These are phyloP conservation scores for Eclectus roratus DNA, from an alignment of 2,113 vertebrate species.

Conservation along the genomic window DNA sequence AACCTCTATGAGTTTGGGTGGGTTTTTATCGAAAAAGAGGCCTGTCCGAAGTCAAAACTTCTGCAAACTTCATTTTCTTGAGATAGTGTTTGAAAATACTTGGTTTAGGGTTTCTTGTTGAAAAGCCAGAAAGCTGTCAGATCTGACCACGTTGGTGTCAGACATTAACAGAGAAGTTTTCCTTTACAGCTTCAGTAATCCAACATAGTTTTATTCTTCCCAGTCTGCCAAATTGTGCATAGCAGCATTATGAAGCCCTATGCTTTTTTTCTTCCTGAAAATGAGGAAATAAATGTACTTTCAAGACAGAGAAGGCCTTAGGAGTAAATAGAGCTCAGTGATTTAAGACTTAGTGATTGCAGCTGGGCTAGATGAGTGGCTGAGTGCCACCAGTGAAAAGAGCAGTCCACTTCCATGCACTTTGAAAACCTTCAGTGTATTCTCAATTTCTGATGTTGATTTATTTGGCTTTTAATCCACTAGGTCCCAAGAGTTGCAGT, in stretches of 20 bases:
- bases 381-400: neutral
- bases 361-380: neutral
- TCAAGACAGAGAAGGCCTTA: neutral
- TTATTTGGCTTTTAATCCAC: neutral
- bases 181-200: neutral
- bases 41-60: neutral
- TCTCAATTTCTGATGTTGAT: neutral
- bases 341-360: neutral
- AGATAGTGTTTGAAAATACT: neutral
- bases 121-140: conserved; percentile 3
- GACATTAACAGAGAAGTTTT: neutral
- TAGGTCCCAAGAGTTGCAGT: neutral
- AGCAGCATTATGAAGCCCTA: neutral
- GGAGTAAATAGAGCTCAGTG: neutral
- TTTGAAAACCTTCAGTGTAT: neutral
- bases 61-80: neutral
- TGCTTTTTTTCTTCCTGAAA: neutral
- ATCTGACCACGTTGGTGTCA: neutral
- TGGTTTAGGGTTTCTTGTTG: neutral
- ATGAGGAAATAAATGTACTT: neutral
- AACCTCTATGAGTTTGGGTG: neutral
- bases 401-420: neutral
- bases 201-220: neutral
- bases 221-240: neutral
- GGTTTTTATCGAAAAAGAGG: neutral